Percentiles rank a stretch among this genome's conserved stretches.
phyloP scores from a whole-genome alignment of 2,888 invertebrate genomes.

The Amblyjoppa proteus region DNA sequence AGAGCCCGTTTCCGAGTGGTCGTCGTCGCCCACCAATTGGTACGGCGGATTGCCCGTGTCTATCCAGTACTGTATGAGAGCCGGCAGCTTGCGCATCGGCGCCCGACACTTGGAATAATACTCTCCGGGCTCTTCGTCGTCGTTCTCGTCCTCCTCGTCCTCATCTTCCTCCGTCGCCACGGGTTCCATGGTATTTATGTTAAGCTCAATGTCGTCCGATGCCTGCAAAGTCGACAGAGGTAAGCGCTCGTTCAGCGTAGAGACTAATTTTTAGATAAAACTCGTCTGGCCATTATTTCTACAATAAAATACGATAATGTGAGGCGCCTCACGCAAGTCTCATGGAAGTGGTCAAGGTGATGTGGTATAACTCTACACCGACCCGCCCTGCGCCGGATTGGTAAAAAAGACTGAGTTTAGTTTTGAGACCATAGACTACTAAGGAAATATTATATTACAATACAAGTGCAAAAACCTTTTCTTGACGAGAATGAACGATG shows the following conservation, averaged over 20 bases:
- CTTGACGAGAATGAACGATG: too few relatives aligned
- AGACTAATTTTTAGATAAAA: not conserved
- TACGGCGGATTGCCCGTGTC: conserved; percentile 77
- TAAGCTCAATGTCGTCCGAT: conserved; percentile 66
- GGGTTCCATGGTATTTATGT: conserved; percentile 64
- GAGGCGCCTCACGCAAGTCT: too few relatives aligned
- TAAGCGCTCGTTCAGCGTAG: not conserved
- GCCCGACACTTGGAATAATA: conserved; percentile 55
- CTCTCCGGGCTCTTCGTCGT: conserved; percentile 22
- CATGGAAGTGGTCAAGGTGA: too few relatives aligned
- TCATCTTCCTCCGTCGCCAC: conserved; percentile 41
- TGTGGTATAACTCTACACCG: too few relatives aligned
- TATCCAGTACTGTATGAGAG: conserved; percentile 78
- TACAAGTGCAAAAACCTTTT: too few relatives aligned
- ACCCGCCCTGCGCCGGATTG: too few relatives aligned
- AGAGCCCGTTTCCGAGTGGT: conserved; percentile 65
- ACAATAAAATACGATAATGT: too few relatives aligned
- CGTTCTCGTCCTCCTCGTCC: conserved; percentile 28
- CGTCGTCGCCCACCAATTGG: conserved; percentile 26
- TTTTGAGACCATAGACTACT: too few relatives aligned
- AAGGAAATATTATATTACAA: too few relatives aligned
- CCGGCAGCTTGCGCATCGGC: conserved; percentile 72
- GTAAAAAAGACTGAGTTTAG: too few relatives aligned
- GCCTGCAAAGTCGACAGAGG: conserved; percentile 57
- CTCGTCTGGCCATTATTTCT: not conserved